Conservation (phyloP, 2,888 invertebrate genomes). For the Drosophila parthenogenetica region DNA sequence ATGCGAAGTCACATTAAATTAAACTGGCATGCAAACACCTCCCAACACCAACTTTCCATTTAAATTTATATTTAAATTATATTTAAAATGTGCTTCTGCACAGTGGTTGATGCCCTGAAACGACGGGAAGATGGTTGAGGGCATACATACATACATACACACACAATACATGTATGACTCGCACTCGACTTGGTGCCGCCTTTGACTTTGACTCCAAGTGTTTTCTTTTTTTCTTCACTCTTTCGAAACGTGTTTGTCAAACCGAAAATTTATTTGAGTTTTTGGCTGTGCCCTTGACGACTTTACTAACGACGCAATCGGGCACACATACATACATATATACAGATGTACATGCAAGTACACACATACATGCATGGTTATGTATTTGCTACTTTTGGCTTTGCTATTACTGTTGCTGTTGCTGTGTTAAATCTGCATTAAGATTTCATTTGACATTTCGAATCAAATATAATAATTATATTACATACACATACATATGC, state of each 20-base stretch:
- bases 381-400: slow-evolving; percentile 9
- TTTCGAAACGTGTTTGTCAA: slow-evolving; percentile 43
- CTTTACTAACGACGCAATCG: slow-evolving; percentile 3
- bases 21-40: slow-evolving; percentile 47
- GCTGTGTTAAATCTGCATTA: slow-evolving; percentile 60
- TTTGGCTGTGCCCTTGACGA: slow-evolving; percentile 32
- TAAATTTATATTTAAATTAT: slow-evolving; percentile 61
- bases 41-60: slow-evolving; percentile 17
- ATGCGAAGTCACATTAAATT: slow-evolving; percentile 73
- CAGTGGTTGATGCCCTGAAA: slow-evolving; percentile 5
- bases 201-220: slow-evolving; percentile 45
- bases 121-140: not conserved
- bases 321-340: not conserved
- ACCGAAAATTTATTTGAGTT: slow-evolving; percentile 57
- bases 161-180: slow-evolving; percentile 28
- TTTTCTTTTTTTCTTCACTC: slow-evolving; percentile 20
- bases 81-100: slow-evolving; percentile 47
- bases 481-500: not conserved
- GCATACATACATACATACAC: too few species aligned
- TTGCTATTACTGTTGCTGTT: slow-evolving; percentile 12
- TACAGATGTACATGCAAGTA: too few species aligned
- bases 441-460: slow-evolving; percentile 52
- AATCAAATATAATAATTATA: slow-evolving; percentile 33
- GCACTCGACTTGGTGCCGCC: slow-evolving; percentile 26
- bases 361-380: too few species aligned